Percentiles rank a stretch among this genome's conserved stretches.
phyloP scores from a whole-genome alignment of 2,888 invertebrate species.

The Dorcus hopei region DNA sequence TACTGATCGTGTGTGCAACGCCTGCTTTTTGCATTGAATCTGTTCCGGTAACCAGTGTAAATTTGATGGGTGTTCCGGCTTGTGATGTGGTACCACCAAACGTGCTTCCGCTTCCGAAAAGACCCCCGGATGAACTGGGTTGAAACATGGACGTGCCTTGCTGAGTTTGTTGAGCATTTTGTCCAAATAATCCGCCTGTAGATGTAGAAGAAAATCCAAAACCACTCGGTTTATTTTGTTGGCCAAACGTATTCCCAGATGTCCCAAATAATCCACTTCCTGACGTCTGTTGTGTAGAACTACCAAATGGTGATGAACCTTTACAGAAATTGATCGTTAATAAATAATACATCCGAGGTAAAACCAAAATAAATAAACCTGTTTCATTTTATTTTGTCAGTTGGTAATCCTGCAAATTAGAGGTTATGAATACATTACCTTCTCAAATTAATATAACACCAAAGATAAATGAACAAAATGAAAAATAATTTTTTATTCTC shows the following conservation, averaged over 20 bases:
- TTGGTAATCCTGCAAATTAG: too few species aligned
- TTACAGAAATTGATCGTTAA: not conserved
- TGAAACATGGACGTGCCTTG: constrained; percentile 42
- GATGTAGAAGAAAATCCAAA: constrained; percentile 52
- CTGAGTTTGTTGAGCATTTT: constrained; percentile 44
- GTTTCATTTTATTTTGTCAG: too few species aligned
- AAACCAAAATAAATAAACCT: too few species aligned
- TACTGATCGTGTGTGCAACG: constrained; percentile 79
- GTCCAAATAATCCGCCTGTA: constrained; percentile 54
- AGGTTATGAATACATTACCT: too few species aligned
- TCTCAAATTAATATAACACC: too few species aligned
- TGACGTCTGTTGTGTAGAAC: constrained; percentile 36
- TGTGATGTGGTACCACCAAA: constrained; percentile 44
- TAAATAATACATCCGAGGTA: too few species aligned
- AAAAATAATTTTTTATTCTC: too few species aligned
- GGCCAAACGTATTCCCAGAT: constrained; percentile 52
- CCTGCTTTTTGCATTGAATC: constrained; percentile 92
- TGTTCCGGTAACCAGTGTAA: constrained; percentile 79
- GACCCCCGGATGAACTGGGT: constrained; percentile 36
- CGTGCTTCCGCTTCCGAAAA: constrained; percentile 54
- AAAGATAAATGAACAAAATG: too few species aligned
- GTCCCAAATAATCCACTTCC: constrained; percentile 64
- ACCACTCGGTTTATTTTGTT: constrained; percentile 54
- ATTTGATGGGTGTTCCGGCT: constrained; percentile 79
- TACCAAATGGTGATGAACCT: constrained; percentile 30